Conservation (phyloP, 1,140 invertebrate genomes). For the Archegozetes longisetosus region DNA sequence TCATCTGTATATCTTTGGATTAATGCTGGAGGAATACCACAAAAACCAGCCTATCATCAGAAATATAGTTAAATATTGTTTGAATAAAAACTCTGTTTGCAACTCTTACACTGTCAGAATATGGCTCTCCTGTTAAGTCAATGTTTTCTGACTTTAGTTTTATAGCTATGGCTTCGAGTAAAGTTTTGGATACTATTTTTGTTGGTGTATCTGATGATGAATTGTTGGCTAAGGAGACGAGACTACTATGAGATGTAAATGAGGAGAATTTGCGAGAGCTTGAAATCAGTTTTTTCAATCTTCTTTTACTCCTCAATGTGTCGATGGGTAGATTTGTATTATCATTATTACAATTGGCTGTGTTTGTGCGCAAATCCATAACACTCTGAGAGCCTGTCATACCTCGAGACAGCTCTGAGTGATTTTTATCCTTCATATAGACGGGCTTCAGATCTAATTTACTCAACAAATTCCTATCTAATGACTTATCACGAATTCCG, state of each 20-base stretch:
- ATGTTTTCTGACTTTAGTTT: slow-evolving; percentile 31
- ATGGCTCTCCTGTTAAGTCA: slow-evolving; percentile 29
- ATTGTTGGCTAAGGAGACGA: neutral
- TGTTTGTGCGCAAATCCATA: neutral
- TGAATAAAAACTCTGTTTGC: no score
- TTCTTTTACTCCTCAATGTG: neutral
- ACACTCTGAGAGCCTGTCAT: neutral
- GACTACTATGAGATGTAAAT: neutral
- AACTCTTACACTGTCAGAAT: slow-evolving; percentile 27
- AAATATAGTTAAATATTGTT: no score
- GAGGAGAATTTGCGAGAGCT: neutral
- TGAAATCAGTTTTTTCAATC: neutral
- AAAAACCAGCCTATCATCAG: slow-evolving; percentile 26
- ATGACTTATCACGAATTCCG: neutral
- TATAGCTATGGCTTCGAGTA: slow-evolving; percentile 13
- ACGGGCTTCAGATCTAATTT: neutral
- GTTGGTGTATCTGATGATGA: neutral
- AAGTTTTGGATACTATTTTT: slow-evolving; percentile 1
- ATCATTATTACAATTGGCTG: neutral
- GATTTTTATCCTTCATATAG: neutral
- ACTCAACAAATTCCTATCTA: neutral
- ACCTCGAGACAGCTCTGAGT: neutral
- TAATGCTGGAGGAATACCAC: slow-evolving; percentile 31
- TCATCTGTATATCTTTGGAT: slow-evolving; percentile 33
- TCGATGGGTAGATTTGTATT: neutral